These are phyloP conservation scores for Nothocercus julius DNA, from an alignment of 2,113 vertebrate genomes.

Conservation along the genomic window DNA sequence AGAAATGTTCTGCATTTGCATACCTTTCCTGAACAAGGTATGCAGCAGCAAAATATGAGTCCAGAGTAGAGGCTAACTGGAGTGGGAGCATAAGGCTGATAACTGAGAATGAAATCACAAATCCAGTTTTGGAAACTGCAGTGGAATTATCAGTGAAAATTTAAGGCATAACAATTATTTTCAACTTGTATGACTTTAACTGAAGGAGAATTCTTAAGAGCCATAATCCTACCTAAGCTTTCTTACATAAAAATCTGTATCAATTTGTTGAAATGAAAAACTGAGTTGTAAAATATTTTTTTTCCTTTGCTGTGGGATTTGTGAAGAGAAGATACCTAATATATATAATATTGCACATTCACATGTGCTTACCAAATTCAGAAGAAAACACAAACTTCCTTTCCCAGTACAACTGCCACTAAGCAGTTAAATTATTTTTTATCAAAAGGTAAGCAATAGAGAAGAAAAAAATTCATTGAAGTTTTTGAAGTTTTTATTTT, in stretches of 20 bases:
- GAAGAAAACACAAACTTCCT: neutral
- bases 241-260: neutral
- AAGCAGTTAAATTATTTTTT: neutral
- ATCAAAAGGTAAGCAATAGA: neutral
- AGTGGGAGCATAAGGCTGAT: neutral
- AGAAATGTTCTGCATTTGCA: too few relatives aligned
- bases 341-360: neutral
- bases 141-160: neutral
- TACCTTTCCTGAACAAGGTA: too few relatives aligned
- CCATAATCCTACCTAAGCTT: neutral
- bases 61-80: neutral
- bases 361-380: neutral
- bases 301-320: neutral
- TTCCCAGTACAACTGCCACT: neutral
- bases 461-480: neutral
- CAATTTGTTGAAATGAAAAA: neutral
- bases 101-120: neutral
- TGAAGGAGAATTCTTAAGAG: neutral
- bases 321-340: neutral
- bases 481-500: too few relatives aligned
- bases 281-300: neutral
- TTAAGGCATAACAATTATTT: neutral
- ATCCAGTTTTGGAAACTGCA: neutral
- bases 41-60: neutral
- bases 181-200: neutral